Evolutionary conservation across 1,140 invertebrate genomes (phyloP).

Genomic region (Anadara kagoshimensis): DNA sequence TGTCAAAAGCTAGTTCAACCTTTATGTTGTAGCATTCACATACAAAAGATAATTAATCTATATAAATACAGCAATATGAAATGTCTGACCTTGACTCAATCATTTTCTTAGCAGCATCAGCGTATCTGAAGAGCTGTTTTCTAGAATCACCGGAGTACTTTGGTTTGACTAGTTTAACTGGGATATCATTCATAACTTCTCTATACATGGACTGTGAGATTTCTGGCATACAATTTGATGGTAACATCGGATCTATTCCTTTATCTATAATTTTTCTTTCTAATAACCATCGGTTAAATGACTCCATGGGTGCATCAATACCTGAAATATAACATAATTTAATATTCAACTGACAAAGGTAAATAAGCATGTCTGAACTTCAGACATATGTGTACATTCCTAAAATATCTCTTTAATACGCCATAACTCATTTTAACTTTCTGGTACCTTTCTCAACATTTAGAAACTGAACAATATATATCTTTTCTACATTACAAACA

Average conservation of each 20-base stretch:
- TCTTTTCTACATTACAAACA: no score
- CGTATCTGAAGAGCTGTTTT: slow-evolving; percentile 96
- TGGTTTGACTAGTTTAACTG: slow-evolving; percentile 94
- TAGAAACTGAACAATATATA: no score
- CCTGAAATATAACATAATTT: slow-evolving; percentile 70
- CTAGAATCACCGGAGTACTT: slow-evolving; percentile 96
- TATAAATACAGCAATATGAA: neutral
- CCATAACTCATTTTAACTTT: no score
- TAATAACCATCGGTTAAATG: slow-evolving; percentile 97
- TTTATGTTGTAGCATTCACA: neutral
- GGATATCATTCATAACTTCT: slow-evolving; percentile 99
- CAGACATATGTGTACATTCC: no score
- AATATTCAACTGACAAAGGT: neutral
- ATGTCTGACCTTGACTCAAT: slow-evolving; percentile 85
- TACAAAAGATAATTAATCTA: neutral
- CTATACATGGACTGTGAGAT: slow-evolving; percentile 96
- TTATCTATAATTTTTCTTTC: slow-evolving; percentile 93
- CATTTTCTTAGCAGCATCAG: slow-evolving; percentile 97
- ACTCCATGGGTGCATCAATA: slow-evolving; percentile 96
- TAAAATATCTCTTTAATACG: no score
- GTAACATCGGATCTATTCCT: slow-evolving; percentile 87
- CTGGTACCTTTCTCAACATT: no score
- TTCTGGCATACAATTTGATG: slow-evolving; percentile 92
- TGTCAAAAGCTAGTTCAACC: no score
- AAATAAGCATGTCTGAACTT: no score